Conservation (phyloP, 2,797 vertebrate genomes). For the Rachycentron canadum region DNA sequence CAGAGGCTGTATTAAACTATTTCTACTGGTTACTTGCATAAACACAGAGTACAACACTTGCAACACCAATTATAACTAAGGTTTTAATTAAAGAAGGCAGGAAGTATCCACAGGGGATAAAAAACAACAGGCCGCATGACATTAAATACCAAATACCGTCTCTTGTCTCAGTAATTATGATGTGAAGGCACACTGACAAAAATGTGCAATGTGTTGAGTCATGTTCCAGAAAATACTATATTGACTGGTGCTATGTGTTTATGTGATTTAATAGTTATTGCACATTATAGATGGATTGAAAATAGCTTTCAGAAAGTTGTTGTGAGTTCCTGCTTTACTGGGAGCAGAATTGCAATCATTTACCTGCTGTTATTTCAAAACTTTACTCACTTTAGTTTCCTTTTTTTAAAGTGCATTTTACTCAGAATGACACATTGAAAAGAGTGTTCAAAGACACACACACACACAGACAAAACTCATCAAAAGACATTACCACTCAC, state of each 20-base stretch:
- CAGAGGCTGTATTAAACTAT: conserved; percentile 27
- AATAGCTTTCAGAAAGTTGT: background rate
- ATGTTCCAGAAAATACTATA: conserved; percentile 3
- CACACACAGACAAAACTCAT: background rate
- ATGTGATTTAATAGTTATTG: conserved; percentile 3
- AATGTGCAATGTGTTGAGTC: conserved; percentile 8
- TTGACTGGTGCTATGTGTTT: conserved; percentile 6
- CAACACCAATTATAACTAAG: conserved; percentile 63
- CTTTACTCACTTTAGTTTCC: background rate
- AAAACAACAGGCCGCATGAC: conserved; percentile 63
- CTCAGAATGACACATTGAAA: background rate
- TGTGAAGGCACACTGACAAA: conserved; percentile 35
- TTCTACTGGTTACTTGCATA: conserved; percentile 45
- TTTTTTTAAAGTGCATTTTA: background rate
- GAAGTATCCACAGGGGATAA: conserved; percentile 62
- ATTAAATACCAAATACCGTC: conserved; percentile 54
- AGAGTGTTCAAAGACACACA: background rate
- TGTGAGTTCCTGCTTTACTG: background rate
- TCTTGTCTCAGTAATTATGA: conserved; percentile 56
- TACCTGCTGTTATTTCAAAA: conserved; percentile 21
- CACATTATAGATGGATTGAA: background rate
- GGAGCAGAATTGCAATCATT: background rate
- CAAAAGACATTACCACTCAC: conserved; percentile 33
- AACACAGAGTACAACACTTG: conserved; percentile 51
- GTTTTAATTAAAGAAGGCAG: conserved; percentile 72